Base-by-base conservation (phyloP, 2,797 vertebrate genomes). In the Hydrocynus forskahlii region DNA sequence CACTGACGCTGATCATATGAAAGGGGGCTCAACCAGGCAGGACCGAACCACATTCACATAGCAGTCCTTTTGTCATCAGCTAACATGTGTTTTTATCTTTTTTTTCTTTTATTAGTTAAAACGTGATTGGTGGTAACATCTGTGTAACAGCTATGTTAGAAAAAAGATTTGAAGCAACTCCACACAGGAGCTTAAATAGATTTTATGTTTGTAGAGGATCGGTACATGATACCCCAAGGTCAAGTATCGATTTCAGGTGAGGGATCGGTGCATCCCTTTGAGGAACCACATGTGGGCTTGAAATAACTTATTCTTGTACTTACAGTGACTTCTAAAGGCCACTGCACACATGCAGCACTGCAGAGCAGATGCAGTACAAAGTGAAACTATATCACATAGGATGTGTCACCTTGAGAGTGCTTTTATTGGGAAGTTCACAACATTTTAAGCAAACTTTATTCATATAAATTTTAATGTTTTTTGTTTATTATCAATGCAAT, bases 281-380 rank as follows among this genome's bases (percentile, higher is more conserved):
- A 48, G 66, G 55, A 70, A 78, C 54, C 55, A 71, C 40, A 54
- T 2, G 16, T 45, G 35, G n/a, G 48, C 35, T 67, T 43, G 38
- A 64, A 62, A 54, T 17, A 45, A 40, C 52, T 67, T 62, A 52
- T 75, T 78, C 59, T 75, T 78, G 55, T 64, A 70, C 71, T 82
- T 48, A 54, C 50, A 82, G 52, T 82, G 78, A 66, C 66, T 70
- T 54, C 23, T 54, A 40, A 43, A 48, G 45, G 45, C 45, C 45
- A 48, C 45, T 8, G 45, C 45, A 48, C 45, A 48, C 45, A 35
- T 35, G 35, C 35, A 35, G 35, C 35, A 35, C 35, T 35, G 35
- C 35, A 35, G 35, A 35, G 35, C 35, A 35, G 35, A 35, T 35
- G 35, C 35, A 48, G 45, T 2, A 48, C 45, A 48, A 48, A 8